phyloP scores from a whole-genome alignment of 1,140 invertebrate species.

The Ditylenchus dipsaci region DNA sequence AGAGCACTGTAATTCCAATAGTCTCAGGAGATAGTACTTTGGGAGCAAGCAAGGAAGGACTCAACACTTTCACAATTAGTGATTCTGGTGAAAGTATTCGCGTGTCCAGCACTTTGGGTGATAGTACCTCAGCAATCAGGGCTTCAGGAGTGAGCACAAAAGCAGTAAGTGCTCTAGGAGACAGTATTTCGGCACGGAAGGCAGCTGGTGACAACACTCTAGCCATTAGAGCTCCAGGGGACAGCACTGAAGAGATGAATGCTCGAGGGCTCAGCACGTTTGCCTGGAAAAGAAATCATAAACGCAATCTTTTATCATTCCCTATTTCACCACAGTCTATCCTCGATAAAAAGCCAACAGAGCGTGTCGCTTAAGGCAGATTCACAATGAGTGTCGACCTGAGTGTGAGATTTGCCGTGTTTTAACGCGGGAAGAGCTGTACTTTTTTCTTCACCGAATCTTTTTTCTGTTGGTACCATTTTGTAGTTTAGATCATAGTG shows the following conservation, averaged over 20 bases:
- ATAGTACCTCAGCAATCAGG: constrained; percentile 37
- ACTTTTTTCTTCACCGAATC: too few relatives aligned
- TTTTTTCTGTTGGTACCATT: too few relatives aligned
- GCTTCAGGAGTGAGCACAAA: constrained; percentile 34
- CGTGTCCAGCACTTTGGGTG: constrained; percentile 23
- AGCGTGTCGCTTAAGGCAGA: too few relatives aligned
- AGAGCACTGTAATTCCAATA: constrained; percentile 24
- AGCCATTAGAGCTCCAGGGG: constrained; percentile 12
- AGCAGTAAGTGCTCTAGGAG: constrained; percentile 17
- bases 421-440: too few relatives aligned
- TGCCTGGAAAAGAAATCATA: neutral
- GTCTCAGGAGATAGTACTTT: constrained; percentile 21
- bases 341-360: too few relatives aligned
- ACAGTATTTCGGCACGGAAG: constrained; percentile 13
- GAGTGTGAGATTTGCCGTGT: too few relatives aligned
- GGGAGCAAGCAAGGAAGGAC: constrained; percentile 17
- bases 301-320: too few relatives aligned
- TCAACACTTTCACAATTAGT: constrained; percentile 35
- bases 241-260: constrained; percentile 21
- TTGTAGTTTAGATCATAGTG: too few relatives aligned
- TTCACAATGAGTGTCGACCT: too few relatives aligned
- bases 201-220: constrained; percentile 7
- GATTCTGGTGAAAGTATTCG: constrained; percentile 29
- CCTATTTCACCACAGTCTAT: too few relatives aligned
- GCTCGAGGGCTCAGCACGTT: constrained; percentile 20